A percentile compares a stretch with the other conserved stretches of the same genome.
These are phyloP conservation scores for Dreissena rostriformis DNA, from an alignment of 1,140 invertebrate species.

Conservation along the genomic window DNA sequence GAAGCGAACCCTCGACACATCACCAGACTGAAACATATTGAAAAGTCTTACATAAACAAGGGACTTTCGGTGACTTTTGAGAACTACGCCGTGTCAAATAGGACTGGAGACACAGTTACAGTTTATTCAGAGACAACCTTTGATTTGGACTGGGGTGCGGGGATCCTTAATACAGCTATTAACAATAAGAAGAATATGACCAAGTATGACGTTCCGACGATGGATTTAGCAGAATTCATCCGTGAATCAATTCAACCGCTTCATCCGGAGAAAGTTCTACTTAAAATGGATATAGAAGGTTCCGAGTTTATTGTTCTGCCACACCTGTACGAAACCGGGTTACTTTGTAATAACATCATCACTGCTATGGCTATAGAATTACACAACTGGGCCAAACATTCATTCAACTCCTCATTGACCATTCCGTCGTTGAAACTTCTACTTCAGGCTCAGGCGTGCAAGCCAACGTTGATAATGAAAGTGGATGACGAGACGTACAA, in stretches of 20 bases:
- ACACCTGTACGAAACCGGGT: not conserved
- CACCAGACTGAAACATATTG: not conserved
- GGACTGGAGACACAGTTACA: not conserved
- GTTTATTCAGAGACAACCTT: not conserved
- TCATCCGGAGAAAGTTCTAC: not conserved
- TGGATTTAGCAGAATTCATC: not conserved
- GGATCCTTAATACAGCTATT: not conserved
- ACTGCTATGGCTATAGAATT: not conserved
- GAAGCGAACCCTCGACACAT: conserved; percentile 1
- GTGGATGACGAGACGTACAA: not conserved
- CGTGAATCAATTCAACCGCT: not conserved
- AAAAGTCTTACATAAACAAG: conserved; percentile 2
- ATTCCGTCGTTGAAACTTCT: not conserved
- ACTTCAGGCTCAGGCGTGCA: not conserved
- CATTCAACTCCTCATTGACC: not conserved
- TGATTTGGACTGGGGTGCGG: not conserved
- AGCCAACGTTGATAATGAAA: not conserved
- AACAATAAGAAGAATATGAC: conserved; percentile 1
- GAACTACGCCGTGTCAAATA: not conserved
- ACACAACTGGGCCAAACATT: not conserved
- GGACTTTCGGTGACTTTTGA: not conserved
- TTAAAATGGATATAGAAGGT: not conserved
- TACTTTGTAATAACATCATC: not conserved
- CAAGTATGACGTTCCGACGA: not conserved
- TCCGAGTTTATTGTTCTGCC: not conserved